phyloP scores from a whole-genome alignment of 2,113 vertebrate genomes.

The Nycticryphes semicollaris region DNA sequence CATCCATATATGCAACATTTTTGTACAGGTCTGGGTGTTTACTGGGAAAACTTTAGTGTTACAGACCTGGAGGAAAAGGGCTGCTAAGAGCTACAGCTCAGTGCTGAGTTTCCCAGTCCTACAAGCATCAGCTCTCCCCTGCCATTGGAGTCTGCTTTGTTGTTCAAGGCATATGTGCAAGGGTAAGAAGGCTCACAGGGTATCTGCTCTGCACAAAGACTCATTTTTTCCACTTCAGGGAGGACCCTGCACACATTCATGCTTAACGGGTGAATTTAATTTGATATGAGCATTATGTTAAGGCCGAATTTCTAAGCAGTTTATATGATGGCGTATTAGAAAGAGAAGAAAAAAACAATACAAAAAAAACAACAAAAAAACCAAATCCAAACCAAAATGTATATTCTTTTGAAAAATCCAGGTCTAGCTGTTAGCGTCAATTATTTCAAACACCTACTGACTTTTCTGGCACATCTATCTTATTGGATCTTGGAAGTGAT shows the following conservation, averaged over 20 bases:
- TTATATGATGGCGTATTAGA: background rate
- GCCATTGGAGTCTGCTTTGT: background rate
- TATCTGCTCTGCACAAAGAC: background rate
- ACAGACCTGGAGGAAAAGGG: background rate
- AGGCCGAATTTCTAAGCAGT: slow-evolving; percentile 33
- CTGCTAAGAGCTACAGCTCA: background rate
- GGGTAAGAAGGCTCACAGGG: background rate
- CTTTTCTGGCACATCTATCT: slow-evolving; percentile 47
- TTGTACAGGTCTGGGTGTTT: background rate
- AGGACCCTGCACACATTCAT: background rate
- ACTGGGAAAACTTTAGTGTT: background rate
- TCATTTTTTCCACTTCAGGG: slow-evolving; percentile 11
- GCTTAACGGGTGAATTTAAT: slow-evolving; percentile 29
- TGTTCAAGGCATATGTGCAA: background rate
- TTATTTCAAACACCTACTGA: slow-evolving; percentile 54
- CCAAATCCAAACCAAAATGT: background rate
- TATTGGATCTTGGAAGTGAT: background rate
- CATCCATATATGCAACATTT: accelerated
- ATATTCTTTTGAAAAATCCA: slow-evolving; percentile 53
- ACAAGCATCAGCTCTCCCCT: background rate
- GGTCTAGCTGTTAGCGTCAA: background rate
- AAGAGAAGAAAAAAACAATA: background rate
- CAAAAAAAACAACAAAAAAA: background rate
- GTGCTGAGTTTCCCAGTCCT: background rate
- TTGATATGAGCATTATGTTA: slow-evolving; percentile 56